Evolutionary conservation across 2,113 vertebrate genomes (phyloP).

Genomic region (Vulpes lagopus): DNA sequence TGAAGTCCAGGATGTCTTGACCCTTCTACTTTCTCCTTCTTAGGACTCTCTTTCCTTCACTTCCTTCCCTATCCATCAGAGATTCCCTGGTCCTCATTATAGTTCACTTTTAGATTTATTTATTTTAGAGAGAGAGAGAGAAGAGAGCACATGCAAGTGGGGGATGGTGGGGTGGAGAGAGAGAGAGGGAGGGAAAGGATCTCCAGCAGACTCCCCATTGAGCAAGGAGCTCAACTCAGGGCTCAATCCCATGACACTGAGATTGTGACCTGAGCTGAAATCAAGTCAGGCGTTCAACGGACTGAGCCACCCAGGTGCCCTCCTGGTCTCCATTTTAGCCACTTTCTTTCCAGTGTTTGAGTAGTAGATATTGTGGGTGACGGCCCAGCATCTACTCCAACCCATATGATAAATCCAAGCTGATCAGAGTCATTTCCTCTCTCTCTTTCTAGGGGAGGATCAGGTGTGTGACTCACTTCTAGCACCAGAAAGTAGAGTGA

Average conservation of each 20-base stretch:
- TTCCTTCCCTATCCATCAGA: neutral
- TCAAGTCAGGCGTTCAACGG: neutral
- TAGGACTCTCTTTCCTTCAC: neutral
- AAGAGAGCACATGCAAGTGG: neutral
- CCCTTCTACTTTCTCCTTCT: neutral
- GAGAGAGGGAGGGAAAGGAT: neutral
- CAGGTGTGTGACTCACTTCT: neutral
- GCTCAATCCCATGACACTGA: neutral
- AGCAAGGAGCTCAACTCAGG: neutral
- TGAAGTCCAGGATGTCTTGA: neutral
- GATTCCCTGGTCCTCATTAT: neutral
- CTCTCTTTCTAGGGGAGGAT: neutral
- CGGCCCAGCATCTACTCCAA: neutral
- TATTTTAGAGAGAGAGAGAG: neutral
- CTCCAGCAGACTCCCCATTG: neutral
- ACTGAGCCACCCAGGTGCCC: neutral
- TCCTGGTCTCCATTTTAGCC: neutral
- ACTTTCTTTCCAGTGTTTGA: neutral
- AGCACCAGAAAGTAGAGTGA: neutral
- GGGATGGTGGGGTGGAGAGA: neutral
- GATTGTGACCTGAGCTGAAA: neutral
- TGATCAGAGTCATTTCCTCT: neutral
- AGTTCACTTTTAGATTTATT: neutral
- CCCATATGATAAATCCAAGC: neutral
- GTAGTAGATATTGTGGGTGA: neutral